These are phyloP conservation scores for Lasius fuliginosus DNA, from an alignment of 2,888 invertebrate species.

Conservation along the genomic window DNA sequence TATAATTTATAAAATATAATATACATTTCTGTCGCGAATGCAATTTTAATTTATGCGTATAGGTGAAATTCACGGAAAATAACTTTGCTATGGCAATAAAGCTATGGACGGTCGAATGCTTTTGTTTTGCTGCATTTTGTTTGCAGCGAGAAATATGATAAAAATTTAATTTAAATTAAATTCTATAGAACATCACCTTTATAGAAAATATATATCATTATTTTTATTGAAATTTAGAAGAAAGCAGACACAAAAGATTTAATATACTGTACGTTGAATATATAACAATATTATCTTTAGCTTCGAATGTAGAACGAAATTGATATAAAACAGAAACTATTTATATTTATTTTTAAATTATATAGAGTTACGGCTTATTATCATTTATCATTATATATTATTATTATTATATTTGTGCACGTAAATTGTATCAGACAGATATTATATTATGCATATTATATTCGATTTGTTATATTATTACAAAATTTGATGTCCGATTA, in stretches of 20 bases:
- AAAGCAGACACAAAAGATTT: conserved; percentile 9
- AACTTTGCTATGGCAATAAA: neutral
- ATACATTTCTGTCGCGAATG: neutral
- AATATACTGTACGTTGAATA: conserved; percentile 7
- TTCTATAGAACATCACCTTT: neutral
- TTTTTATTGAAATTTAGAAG: conserved; percentile 37
- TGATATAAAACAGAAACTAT: neutral
- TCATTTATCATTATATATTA: conserved; percentile 9
- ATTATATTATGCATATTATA: neutral
- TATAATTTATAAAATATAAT: conserved; percentile 7
- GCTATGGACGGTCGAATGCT: conserved; percentile 13
- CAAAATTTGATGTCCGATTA: neutral
- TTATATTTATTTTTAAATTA: neutral
- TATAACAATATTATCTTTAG: neutral
- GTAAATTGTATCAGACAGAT: neutral
- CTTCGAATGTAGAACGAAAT: conserved; percentile 3
- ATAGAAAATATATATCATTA: conserved; percentile 26
- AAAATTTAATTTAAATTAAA: conserved; percentile 50
- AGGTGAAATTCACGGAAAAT: conserved; percentile 7
- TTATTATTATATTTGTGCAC: neutral
- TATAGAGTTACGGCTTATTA: neutral
- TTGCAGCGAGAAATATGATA: conserved; percentile 34
- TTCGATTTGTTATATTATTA: neutral
- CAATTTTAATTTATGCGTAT: conserved; percentile 15
- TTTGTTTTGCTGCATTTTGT: conserved; percentile 19